Evolutionary conservation across 2,113 vertebrate species (phyloP), one percentile per base, ranked within the genome.

Genomic region (Stictonetta naevosa): DNA sequence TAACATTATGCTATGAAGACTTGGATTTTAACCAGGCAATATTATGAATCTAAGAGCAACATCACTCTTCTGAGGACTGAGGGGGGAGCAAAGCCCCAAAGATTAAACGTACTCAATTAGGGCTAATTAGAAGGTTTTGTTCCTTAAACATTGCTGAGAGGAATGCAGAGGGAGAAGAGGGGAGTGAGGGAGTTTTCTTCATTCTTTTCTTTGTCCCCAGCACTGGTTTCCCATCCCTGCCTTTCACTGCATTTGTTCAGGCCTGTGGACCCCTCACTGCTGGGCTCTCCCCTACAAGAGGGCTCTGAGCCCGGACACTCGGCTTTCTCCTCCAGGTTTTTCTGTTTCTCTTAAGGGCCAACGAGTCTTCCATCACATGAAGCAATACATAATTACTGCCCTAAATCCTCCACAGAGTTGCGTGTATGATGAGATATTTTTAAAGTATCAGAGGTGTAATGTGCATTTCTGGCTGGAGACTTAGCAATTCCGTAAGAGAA

Each of bases 391-490:
- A 92, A 90, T 66, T 56, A 88, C 62, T 75, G 75, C 56, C 50
- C 46, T 83, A 52, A 83, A 74, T 38, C 1, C 0, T 67, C 40
- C 53, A 5, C 1, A 38, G 58, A 80, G 48, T 23, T 38, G 63
- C 31, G 59, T 25, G 31, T 14, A 11, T 59, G 28, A 44, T 11
- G 20, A 52, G 52, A 16, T 85, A 82, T 86, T 75, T 92, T 34
- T 59, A 33, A 85, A 66, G 91, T 68, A 59, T 83, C 88, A 88
- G 86, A 68, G 48, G 20, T 72, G 76, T 84, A 96, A 92, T 64
- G 83, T 33, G 58, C 66, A 44, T 50, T 92, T 93, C 73, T 95
- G 90, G 79, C 82, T 71, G 60, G 9, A 77, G 78, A 50, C 36
- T 53, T 67, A 50, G 58, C 66, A 88, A 86, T 25, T 23, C 56